Evolutionary conservation across 30 jellyfish, hydroid and myxozoan genomes (phyloP).

Genomic region (Aurelia sp.): DNA sequence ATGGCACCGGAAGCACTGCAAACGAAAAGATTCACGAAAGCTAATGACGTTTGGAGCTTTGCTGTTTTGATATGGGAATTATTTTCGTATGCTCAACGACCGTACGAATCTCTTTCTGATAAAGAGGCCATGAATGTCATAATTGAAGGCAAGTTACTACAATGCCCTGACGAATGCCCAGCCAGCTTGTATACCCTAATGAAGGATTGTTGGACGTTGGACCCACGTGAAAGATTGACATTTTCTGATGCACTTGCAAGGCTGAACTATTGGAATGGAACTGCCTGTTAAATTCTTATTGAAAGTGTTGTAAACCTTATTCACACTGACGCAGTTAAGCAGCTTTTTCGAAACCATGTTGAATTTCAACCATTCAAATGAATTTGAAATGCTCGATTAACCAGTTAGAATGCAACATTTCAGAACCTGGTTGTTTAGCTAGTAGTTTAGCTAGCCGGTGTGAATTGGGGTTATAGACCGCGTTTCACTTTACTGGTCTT

Average conservation of each 20-base stretch:
- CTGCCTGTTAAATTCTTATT: conserved; percentile 14
- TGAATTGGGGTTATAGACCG: too few species aligned
- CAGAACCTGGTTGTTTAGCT: too few species aligned
- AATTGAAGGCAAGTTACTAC: conserved; percentile 32
- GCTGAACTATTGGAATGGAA: conserved; percentile 52
- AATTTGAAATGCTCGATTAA: too few species aligned
- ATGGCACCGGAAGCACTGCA: conserved; percentile 92
- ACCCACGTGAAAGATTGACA: conserved; percentile 23
- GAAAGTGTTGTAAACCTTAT: too few species aligned
- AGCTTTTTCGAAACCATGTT: too few species aligned
- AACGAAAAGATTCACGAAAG: conserved; percentile 32
- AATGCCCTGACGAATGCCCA: conserved; percentile 84
- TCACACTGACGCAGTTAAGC: too few species aligned
- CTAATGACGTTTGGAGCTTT: conserved; percentile 76
- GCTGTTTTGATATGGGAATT: conserved; percentile 94
- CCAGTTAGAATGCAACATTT: too few species aligned
- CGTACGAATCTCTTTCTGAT: conserved; percentile 71
- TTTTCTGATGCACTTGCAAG: conserved; percentile 5
- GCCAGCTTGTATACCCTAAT: conserved; percentile 47
- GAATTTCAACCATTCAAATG: too few species aligned
- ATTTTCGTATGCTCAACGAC: conserved; percentile 74
- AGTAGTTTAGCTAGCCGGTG: too few species aligned
- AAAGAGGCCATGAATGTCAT: conserved; percentile 58
- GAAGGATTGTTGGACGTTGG: conserved; percentile 65
- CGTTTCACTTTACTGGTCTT: too few species aligned